Evolutionary conservation across 2,888 invertebrate species (phyloP), one percentile per base, ranked within the genome.

Genomic region (Ophioninae sp.): DNA sequence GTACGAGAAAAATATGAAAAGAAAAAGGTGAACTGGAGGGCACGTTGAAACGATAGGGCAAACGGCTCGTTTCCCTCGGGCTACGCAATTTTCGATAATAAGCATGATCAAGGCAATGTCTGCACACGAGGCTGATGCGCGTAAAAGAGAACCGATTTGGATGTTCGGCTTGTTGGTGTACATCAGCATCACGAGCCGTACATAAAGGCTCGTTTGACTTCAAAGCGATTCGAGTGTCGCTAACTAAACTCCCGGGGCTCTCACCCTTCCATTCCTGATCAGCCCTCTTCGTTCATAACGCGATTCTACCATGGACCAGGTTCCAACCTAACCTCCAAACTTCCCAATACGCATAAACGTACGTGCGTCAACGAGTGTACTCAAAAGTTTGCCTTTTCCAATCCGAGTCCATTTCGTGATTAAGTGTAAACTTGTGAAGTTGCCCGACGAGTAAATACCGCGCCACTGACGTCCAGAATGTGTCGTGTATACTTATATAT

Each of bases 361-460:
- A 22, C 30, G 64, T 22, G 65, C 67, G 30, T 30, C 30, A 30
- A 30, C 30, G 77, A 71, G 71, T 72, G 75, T 58, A 64, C 77
- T 79, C 82, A 81, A 82, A 85, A 86, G 89, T 90, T 91, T 90
- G 90, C 90, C 90, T 88, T 90, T 92, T 91, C 89, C 90, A 89
- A 91, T 91, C 88, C 88, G 87, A 89, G 90, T 92, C 92, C 92
- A 92, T 92, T 92, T 91, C 90, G 88, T 92, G 92, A 92, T 92
- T 92, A 92, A 92, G 92, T 88, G 91, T 88, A 92, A 92, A 92
- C 91, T 91, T 90, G 86, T 89, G 88, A 88, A 89, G 88, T 87
- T 83, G 80, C 82, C 30, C 80, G 82, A 67, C 77, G 76, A 75
- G 80, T 77, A 85, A 84, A 84, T 85, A 84, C 81, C 61, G 72